phyloP scores from a whole-genome alignment of 30 jellyfish, hydroid and myxozoan genomes.

The Aurelia aurita region DNA sequence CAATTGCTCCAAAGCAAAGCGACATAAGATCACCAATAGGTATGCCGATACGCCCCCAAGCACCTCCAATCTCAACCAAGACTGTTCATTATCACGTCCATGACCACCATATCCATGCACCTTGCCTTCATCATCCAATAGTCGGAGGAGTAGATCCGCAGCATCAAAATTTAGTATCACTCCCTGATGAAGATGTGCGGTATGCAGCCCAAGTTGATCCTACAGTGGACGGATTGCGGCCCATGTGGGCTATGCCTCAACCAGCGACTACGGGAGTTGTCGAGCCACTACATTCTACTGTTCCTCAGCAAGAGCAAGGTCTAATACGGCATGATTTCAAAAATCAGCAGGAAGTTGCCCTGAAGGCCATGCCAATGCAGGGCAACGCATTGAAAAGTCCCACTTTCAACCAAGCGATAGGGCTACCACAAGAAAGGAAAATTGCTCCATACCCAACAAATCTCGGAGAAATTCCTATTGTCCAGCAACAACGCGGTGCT shows the following conservation, averaged over 20 bases:
- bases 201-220: constrained; percentile 1
- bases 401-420: background rate
- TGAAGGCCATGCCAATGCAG: background rate
- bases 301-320: background rate
- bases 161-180: background rate
- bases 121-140: constrained; percentile 5
- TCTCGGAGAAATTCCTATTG: too few species aligned
- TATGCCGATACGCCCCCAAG: background rate
- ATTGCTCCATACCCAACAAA: too few species aligned
- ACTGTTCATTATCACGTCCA: constrained; percentile 25
- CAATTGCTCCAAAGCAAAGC: too few species aligned
- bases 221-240: background rate
- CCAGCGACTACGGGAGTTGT: background rate
- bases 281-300: background rate
- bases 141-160: background rate
- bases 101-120: constrained; percentile 34
- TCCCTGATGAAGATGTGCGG: background rate
- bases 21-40: too few species aligned
- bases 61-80: background rate
- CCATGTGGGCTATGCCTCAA: background rate
- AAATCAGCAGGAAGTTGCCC: background rate
- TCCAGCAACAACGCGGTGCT: too few species aligned
- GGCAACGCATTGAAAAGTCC: background rate
- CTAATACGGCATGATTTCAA: background rate
- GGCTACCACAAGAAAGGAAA: background rate